Conservation (phyloP, 2,797 vertebrate genomes). For the Clamator glandarius region DNA sequence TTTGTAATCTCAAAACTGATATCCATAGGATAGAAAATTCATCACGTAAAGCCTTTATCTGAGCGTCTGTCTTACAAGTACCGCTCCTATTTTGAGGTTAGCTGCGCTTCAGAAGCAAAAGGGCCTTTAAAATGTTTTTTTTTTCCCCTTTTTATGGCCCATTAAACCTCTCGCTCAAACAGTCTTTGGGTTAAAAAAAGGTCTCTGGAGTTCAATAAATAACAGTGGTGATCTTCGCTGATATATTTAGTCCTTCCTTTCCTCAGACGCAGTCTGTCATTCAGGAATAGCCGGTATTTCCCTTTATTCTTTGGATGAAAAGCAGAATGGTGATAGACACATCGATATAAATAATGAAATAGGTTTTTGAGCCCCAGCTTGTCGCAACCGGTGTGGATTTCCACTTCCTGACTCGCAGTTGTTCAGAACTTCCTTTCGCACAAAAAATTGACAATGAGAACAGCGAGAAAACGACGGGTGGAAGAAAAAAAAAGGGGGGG, state of each 20-base stretch:
- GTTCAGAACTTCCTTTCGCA: slow-evolving; percentile 72
- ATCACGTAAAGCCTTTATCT: background rate
- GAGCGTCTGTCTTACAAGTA: slow-evolving; percentile 7
- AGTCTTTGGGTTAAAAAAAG: slow-evolving; percentile 70
- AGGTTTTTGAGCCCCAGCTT: slow-evolving; percentile 66
- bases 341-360: slow-evolving; percentile 72
- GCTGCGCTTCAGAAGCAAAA: slow-evolving; percentile 66
- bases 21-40: slow-evolving; percentile 78
- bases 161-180: slow-evolving; percentile 61
- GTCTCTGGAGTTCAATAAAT: slow-evolving; percentile 69
- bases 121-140: slow-evolving; percentile 39
- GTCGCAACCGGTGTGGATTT: slow-evolving; percentile 64
- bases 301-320: slow-evolving; percentile 74
- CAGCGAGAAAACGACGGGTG: slow-evolving; percentile 3
- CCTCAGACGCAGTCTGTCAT: slow-evolving; percentile 49
- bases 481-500: slow-evolving; percentile 37
- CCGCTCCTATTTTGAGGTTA: slow-evolving; percentile 64
- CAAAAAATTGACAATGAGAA: slow-evolving; percentile 51
- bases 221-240: slow-evolving; percentile 26
- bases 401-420: slow-evolving; percentile 71
- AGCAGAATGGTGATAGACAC: slow-evolving; percentile 67
- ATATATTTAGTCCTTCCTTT: slow-evolving; percentile 65
- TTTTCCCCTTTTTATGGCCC: slow-evolving; percentile 44
- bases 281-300: slow-evolving; percentile 37
- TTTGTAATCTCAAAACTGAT: slow-evolving; percentile 56